Base-by-base conservation (phyloP, 2,888 invertebrate genomes). In the Axea sp. region DNA sequence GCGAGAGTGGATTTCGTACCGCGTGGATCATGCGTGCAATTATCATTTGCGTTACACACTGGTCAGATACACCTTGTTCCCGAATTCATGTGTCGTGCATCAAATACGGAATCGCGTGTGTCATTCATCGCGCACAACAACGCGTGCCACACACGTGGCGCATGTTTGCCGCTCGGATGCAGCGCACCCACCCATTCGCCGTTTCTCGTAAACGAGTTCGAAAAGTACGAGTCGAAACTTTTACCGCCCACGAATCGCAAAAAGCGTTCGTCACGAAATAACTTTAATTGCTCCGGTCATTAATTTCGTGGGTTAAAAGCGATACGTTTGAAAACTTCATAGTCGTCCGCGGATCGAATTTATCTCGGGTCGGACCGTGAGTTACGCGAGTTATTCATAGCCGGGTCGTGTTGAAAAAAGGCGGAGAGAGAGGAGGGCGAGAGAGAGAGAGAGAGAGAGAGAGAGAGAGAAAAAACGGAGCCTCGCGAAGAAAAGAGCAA, bases 371-470 rank as follows among this genome's bases (percentile, higher is more conserved):
- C 31, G 11, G 15, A 7, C 19, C 43, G 47, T 35, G 41, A 62
- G 45, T 60, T 55, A 55, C 47, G 37, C 55, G 41, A 71, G 62
- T 55, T 62, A 71, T 71, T 71, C 71, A 47, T 55, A 47, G 55
- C 33, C 11, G 24, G 33, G 41, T 49, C 68, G 51, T 43, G 43
- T 60, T 43, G 45, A 60, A 60, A 53, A 69, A n/a, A n/a, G n/a
- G n/a, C n/a, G n/a, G n/a, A n/a, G n/a, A n/a, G n/a, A n/a, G n/a
- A n/a, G n/a, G n/a, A n/a, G n/a, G n/a, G n/a, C n/a, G n/a, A n/a
- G n/a, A n/a, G n/a, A n/a, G n/a, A n/a, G n/a, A n/a, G n/a, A n/a
- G n/a, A n/a, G n/a, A n/a, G n/a, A n/a, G n/a, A n/a, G n/a, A n/a
- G n/a, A n/a, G n/a, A n/a, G n/a, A n/a, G n/a, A n/a, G n/a, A n/a